phyloP scores from a whole-genome alignment of 2,113 vertebrate genomes.

The Synchiropus splendidus region DNA sequence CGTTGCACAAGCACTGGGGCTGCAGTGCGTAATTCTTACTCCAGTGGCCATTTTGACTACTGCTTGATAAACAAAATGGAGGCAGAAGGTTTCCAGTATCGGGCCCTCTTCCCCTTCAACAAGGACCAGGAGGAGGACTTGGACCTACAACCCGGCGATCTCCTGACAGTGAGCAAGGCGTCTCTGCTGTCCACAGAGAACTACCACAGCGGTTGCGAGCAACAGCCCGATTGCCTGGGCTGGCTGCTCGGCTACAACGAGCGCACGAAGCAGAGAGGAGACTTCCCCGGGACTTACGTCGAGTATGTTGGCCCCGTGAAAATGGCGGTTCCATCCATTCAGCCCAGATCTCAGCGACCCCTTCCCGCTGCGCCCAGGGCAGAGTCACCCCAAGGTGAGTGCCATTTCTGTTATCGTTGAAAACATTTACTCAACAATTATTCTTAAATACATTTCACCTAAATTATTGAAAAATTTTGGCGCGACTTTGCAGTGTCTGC shows the following conservation, averaged over 20 bases:
- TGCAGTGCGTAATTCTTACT: constrained; percentile 20
- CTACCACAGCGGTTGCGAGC: constrained; percentile 76
- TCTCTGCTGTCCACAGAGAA: constrained; percentile 75
- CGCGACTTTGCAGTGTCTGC: too few relatives aligned
- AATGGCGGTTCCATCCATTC: constrained; percentile 69
- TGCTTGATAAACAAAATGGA: constrained; percentile 56
- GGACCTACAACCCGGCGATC: constrained; percentile 79
- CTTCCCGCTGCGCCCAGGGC: constrained; percentile 74
- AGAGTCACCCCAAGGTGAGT: constrained; percentile 70
- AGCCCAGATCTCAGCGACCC: constrained; percentile 77
- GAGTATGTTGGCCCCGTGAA: constrained; percentile 80
- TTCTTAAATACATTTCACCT: too few relatives aligned
- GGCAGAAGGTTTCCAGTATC: constrained; percentile 82
- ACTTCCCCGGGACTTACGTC: constrained; percentile 89
- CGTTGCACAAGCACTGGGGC: constrained; percentile 14
- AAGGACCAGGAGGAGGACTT: constrained; percentile 89
- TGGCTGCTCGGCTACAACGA: constrained; percentile 91
- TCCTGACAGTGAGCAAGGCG: constrained; percentile 80
- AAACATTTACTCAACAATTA: too few relatives aligned
- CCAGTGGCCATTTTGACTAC: constrained; percentile 43
- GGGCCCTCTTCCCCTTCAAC: constrained; percentile 75
- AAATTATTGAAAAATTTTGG: too few relatives aligned
- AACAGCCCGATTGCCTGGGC: constrained; percentile 75
- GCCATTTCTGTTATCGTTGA: too few relatives aligned
- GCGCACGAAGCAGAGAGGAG: constrained; percentile 83